These are phyloP conservation scores for Himalopsyche kuldschensis DNA, from an alignment of 2,888 invertebrate species.

Conservation along the genomic window DNA sequence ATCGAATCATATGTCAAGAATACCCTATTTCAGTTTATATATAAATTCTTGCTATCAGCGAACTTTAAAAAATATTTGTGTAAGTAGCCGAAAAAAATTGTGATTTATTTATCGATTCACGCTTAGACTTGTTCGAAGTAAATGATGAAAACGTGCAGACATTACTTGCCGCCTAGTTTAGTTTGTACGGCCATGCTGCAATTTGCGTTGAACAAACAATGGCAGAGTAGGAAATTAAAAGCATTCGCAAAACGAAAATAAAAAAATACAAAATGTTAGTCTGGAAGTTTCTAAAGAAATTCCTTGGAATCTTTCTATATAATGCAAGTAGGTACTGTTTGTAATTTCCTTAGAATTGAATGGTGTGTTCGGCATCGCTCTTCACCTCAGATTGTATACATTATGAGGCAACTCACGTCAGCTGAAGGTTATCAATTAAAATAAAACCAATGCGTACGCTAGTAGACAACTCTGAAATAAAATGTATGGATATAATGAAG, in stretches of 20 bases:
- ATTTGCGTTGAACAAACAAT: background rate
- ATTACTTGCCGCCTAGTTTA: no score
- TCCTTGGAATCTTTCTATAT: background rate
- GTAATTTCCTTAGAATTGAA: background rate
- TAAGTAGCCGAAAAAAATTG: no score
- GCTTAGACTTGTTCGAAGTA: no score
- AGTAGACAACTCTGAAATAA: no score
- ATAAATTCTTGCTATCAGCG: no score
- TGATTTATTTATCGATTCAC: no score
- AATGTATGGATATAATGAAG: no score
- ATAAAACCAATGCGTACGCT: background rate
- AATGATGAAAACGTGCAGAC: no score
- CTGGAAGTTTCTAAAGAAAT: background rate
- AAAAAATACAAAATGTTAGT: background rate
- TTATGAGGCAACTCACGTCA: background rate
- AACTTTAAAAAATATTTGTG: no score
- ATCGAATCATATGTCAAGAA: no score
- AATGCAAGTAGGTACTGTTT: background rate
- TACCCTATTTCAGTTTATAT: no score
- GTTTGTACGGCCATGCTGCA: background rate
- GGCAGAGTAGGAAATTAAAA: background rate
- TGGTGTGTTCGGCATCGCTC: background rate
- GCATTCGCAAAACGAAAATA: background rate
- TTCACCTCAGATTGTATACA: background rate
- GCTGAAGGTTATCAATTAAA: background rate